Base-by-base conservation (phyloP, 2,888 invertebrate genomes). In the Parnassius orleans region DNA sequence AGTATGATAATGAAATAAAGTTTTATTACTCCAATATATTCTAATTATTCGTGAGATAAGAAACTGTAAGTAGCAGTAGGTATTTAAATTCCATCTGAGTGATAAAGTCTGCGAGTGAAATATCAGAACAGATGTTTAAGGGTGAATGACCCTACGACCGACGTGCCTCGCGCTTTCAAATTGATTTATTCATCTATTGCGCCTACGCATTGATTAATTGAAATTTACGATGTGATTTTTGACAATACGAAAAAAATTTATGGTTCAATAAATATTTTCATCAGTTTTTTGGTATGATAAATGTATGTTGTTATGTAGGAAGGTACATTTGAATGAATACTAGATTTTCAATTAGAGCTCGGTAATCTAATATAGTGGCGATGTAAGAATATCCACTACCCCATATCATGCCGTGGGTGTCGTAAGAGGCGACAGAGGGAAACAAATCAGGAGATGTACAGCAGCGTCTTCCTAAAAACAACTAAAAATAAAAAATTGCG, bases 121-220 rank as follows among this genome's bases (percentile, higher is more conserved):
- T 87, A 83, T 82, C 80, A 73, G 83, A 90, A 86, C 90, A 91
- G 90, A 91, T 90, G 90, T 85, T 84, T 68, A 75, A 10, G 80
- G 88, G 82, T 89, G 84, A 88, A 86, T 69, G 88, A 85, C 82
- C 86, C 79, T 66, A 11, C 46, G 43, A 10, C 63, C 66, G 67
- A 72, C 76, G 81, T 77, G 78, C 75, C 70, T 71, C 77, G 76
- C 73, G 70, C 74, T 72, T 72, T 73, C 69, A 66, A 70, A 75
- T 77, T 78, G 79, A 81, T 81, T 80, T 82, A 83, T 82, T 75
- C 81, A 84, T 81, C 77, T 76, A 78, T 76, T 53, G 81, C 79
- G 79, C 76, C 72, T 74, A 73, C 79, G 74, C 74, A 77, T 74
- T 74, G 71, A 51, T 70, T 72, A 70, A 70, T 74, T 69, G 75